Conservation (phyloP, 2,113 vertebrate genomes). For the Calyptomena viridis region DNA sequence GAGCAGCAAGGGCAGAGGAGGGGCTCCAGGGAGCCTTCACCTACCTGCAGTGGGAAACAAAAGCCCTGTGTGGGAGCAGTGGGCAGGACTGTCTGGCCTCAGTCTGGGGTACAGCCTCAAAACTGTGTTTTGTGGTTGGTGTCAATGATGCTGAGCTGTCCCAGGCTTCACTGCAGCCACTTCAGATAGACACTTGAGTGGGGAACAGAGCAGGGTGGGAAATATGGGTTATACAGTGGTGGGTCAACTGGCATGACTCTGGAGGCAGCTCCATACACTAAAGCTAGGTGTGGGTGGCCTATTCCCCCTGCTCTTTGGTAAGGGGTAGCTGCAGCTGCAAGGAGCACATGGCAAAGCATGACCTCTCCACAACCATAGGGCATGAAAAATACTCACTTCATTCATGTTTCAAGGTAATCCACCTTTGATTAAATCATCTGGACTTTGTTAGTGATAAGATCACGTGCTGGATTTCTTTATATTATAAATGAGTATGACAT, state of each 20-base stretch:
- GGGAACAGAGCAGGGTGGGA: neutral
- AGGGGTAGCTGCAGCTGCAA: neutral
- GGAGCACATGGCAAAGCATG: fast-evolving
- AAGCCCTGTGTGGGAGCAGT: neutral
- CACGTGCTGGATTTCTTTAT: neutral
- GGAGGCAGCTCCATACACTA: neutral
- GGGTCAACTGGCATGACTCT: neutral
- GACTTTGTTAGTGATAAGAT: neutral
- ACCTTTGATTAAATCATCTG: neutral
- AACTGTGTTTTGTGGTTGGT: fast-evolving
- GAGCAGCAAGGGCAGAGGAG: neutral
- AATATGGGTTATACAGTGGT: neutral
- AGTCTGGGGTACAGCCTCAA: neutral
- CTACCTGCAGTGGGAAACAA: neutral
- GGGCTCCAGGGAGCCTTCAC: neutral
- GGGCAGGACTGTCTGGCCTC: neutral
- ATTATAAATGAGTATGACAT: neutral
- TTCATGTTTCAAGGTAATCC: neutral
- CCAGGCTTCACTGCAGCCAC: fast-evolving
- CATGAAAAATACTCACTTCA: neutral
- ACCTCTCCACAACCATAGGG: fast-evolving
- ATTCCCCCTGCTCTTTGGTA: neutral
- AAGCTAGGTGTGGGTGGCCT: neutral
- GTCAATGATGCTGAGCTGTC: neutral
- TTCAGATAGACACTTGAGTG: neutral